Evolutionary conservation across 2,113 vertebrate species (phyloP).

Genomic region (Grallaria varia): DNA sequence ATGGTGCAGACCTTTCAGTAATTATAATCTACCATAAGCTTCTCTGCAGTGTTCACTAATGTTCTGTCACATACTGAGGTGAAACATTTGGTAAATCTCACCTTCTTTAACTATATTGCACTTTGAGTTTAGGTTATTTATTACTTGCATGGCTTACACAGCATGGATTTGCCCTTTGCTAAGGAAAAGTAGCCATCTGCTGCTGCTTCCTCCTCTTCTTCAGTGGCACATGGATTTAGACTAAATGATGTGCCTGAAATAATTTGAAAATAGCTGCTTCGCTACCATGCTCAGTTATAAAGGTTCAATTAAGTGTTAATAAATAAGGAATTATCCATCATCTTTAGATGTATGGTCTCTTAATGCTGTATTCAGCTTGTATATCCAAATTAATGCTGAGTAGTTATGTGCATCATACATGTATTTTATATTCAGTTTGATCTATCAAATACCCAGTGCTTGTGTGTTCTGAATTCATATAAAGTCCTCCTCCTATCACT

Average conservation of each 20-base stretch:
- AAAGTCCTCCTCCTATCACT: neutral
- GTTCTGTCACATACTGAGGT: neutral
- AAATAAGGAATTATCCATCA: neutral
- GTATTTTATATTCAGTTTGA: neutral
- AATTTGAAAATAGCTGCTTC: neutral
- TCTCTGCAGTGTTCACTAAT: neutral
- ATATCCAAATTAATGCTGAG: neutral
- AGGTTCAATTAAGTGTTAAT: neutral
- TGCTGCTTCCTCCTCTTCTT: neutral
- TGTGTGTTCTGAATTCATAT: neutral
- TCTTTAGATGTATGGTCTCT: neutral
- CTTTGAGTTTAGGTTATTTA: neutral
- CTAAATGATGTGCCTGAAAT: neutral
- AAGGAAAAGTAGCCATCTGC: neutral
- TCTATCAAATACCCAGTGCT: neutral
- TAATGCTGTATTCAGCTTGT: neutral
- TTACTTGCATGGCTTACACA: neutral
- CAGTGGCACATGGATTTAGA: neutral
- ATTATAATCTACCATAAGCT: neutral
- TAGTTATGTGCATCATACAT: neutral
- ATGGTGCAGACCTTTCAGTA: neutral
- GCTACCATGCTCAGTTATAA: neutral
- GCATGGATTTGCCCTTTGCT: neutral
- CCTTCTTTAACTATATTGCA: neutral
- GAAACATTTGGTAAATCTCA: neutral